phyloP scores from a whole-genome alignment of 2,888 invertebrate species.

The Aporophyla nigra region DNA sequence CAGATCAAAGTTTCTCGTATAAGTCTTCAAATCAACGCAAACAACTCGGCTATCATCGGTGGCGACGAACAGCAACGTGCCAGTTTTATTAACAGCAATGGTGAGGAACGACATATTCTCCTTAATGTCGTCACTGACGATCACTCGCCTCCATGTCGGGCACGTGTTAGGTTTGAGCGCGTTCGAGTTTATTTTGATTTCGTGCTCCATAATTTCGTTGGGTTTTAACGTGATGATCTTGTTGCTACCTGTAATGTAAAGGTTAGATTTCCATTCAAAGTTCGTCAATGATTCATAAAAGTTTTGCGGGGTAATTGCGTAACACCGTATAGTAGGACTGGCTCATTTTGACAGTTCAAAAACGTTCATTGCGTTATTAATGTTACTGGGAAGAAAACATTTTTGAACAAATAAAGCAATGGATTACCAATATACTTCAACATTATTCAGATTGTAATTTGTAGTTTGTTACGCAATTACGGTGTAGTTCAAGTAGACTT shows the following conservation, averaged over 20 bases:
- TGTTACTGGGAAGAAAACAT: too few species aligned
- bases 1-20: conserved; percentile 80
- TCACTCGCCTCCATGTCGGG: conserved; percentile 72
- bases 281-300: not conserved
- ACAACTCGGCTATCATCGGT: conserved; percentile 86
- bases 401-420: too few species aligned
- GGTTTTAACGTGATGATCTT: conserved; percentile 84
- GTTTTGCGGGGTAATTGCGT: not conserved
- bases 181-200: conserved; percentile 73
- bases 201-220: conserved; percentile 82
- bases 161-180: conserved; percentile 74
- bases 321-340: too few species aligned
- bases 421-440: too few species aligned
- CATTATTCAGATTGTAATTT: too few species aligned
- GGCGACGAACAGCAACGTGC: conserved; percentile 84
- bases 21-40: conserved; percentile 84
- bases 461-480: too few species aligned
- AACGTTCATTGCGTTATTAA: too few species aligned
- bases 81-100: conserved; percentile 84
- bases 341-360: too few species aligned
- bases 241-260: conserved; percentile 79
- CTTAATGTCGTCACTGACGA: conserved; percentile 79
- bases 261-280: not conserved
- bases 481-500: too few species aligned
- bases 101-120: conserved; percentile 80